phyloP scores from a whole-genome alignment of 2,888 invertebrate species.

The Papilio elwesi region DNA sequence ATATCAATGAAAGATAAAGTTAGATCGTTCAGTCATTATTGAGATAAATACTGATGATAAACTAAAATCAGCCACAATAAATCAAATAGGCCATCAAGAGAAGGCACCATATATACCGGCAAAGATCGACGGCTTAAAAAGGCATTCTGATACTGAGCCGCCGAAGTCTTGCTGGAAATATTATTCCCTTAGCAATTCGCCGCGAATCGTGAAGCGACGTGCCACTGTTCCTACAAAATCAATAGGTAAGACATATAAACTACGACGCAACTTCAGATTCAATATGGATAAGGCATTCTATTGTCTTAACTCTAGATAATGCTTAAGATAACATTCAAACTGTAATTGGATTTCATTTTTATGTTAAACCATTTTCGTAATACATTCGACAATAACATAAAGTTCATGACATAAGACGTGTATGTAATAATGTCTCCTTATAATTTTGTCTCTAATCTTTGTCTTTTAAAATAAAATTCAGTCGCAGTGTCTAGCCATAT shows the following conservation, averaged over 20 bases:
- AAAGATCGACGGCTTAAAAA: constrained; percentile 45
- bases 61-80: constrained; percentile 35
- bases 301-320: constrained; percentile 29
- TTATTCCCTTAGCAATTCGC: constrained; percentile 50
- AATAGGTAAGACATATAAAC: constrained; percentile 65
- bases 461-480: background rate
- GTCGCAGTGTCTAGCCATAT: constrained; percentile 3
- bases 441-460: background rate
- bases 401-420: constrained; percentile 1
- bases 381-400: constrained; percentile 10
- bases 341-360: constrained; percentile 32
- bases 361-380: constrained; percentile 25
- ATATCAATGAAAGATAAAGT: background rate
- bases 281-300: constrained; percentile 43
- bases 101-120: constrained; percentile 26
- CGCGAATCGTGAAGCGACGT: constrained; percentile 52
- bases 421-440: background rate
- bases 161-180: constrained; percentile 48
- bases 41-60: constrained; percentile 21
- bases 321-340: constrained; percentile 28
- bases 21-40: background rate
- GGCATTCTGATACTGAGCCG: constrained; percentile 49
- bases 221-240: constrained; percentile 66
- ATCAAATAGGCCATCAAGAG: constrained; percentile 37
- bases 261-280: constrained; percentile 45